phyloP scores from a whole-genome alignment of 2,113 vertebrate species.

The Serilophus lunatus region DNA sequence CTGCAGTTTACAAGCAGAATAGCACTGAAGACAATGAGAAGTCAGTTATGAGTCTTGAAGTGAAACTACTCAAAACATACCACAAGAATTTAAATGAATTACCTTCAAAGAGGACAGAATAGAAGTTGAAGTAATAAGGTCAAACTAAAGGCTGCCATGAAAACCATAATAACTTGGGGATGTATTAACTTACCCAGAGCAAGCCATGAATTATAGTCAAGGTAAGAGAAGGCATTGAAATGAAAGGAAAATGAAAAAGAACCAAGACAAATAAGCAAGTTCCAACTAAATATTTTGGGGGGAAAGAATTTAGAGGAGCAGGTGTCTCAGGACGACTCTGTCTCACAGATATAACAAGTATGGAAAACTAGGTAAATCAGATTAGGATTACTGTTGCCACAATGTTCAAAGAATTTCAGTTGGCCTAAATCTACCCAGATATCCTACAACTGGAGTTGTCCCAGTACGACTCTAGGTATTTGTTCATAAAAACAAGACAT shows the following conservation, averaged over 20 bases:
- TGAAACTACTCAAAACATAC: not conserved
- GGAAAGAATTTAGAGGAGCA: not conserved
- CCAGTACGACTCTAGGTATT: not conserved
- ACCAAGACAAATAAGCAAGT: not conserved
- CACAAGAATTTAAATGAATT: not conserved
- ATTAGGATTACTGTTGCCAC: not conserved
- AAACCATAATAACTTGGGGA: not conserved
- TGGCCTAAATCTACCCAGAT: not conserved
- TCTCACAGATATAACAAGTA: not conserved
- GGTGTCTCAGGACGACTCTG: not conserved
- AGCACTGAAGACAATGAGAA: not conserved
- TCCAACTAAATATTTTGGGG: not conserved
- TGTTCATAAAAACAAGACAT: not conserved
- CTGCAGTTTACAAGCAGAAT: not conserved
- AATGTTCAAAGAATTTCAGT: not conserved
- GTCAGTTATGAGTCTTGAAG: not conserved
- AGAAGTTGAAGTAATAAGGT: not conserved
- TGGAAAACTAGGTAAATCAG: not conserved
- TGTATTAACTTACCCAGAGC: not conserved
- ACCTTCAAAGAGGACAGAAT: not conserved
- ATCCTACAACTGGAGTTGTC: not conserved
- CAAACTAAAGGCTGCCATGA: not conserved
- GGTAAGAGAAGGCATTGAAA: not conserved
- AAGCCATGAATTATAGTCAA: not conserved
- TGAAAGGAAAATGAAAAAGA: not conserved